Evolutionary conservation across 2,888 invertebrate species (phyloP).

Genomic region (Diadegma fenestrale): DNA sequence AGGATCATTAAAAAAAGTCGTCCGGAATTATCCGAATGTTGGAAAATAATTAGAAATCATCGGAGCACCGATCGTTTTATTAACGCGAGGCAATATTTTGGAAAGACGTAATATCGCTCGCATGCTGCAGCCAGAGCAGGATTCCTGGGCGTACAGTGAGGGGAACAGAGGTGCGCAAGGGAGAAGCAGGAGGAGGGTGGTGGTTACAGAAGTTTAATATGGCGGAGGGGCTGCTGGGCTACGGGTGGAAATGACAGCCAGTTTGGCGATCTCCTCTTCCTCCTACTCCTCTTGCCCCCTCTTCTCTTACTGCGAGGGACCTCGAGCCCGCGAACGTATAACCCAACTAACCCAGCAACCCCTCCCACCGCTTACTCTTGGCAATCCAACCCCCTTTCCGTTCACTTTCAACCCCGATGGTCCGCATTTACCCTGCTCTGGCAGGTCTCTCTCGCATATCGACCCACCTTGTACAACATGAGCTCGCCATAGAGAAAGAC

Average conservation of each 20-base stretch:
- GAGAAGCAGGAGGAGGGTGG: conserved; percentile 42
- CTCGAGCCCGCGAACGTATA: conserved; percentile 62
- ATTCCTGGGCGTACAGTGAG: conserved; percentile 40
- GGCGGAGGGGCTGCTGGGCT: conserved; percentile 61
- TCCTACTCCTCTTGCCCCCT: conserved; percentile 18
- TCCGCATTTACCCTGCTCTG: conserved; percentile 54
- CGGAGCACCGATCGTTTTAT: conserved; percentile 54
- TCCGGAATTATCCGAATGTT: background rate
- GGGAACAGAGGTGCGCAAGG: conserved; percentile 13
- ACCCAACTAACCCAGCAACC: conserved; percentile 60
- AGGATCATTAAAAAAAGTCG: no score
- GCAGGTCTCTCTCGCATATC: conserved; percentile 65
- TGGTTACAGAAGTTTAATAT: conserved; percentile 60
- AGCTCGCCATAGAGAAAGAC: conserved; percentile 45
- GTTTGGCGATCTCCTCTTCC: conserved; percentile 69
- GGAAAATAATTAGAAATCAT: conserved; percentile 2
- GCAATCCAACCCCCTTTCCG: conserved; percentile 27
- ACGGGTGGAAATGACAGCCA: conserved; percentile 73
- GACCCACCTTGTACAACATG: conserved; percentile 63
- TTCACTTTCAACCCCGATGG: conserved; percentile 42
- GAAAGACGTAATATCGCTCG: conserved; percentile 63
- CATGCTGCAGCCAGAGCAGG: conserved; percentile 55
- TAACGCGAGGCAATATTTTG: conserved; percentile 57
- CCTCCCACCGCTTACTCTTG: conserved; percentile 38
- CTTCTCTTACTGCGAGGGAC: conserved; percentile 51